phyloP scores from a whole-genome alignment of 2,888 invertebrate species.

The Cylloceria caligata region DNA sequence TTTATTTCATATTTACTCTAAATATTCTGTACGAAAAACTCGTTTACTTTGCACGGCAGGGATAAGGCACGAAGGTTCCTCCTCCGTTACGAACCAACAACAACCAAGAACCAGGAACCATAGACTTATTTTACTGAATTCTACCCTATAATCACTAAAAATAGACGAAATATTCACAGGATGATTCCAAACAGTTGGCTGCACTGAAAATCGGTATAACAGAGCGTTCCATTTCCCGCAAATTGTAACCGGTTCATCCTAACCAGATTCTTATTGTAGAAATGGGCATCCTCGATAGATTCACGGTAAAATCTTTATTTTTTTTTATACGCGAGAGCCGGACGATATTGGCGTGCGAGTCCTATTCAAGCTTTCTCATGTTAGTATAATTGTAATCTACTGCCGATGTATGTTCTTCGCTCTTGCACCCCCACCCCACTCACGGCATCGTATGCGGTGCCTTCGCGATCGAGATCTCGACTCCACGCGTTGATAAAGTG shows the following conservation, averaged over 20 bases:
- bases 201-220: background rate
- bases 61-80: too few species aligned
- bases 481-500: slow-evolving; percentile 77
- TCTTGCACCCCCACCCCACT: slow-evolving; percentile 24
- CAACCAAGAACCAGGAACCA: too few species aligned
- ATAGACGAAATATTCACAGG: background rate
- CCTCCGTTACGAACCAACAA: too few species aligned
- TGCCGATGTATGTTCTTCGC: slow-evolving; percentile 75
- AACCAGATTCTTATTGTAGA: background rate
- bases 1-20: too few species aligned
- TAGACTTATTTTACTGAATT: background rate
- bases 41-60: too few species aligned
- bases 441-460: slow-evolving; percentile 40
- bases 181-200: background rate
- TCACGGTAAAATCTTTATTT: background rate
- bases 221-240: background rate
- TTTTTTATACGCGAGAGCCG: background rate
- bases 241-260: background rate
- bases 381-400: slow-evolving; percentile 83
- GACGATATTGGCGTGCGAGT: slow-evolving; percentile 42
- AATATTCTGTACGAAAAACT: too few species aligned
- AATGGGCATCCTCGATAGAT: background rate
- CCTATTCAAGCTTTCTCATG: slow-evolving; percentile 76
- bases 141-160: background rate
- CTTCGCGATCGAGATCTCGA: slow-evolving; percentile 49